Conservation (phyloP, 2,888 invertebrate genomes). For the Phyto melanocephala region DNA sequence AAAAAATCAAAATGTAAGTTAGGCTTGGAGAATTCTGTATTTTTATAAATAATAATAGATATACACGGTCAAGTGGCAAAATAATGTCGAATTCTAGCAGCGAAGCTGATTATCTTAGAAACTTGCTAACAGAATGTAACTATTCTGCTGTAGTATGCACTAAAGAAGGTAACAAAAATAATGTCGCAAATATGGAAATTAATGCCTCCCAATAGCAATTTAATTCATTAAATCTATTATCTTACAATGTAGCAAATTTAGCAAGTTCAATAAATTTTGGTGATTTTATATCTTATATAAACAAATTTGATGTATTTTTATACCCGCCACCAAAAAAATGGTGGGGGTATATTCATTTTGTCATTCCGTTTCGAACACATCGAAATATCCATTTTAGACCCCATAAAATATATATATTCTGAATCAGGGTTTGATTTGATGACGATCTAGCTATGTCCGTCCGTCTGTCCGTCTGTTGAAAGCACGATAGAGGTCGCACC, state of each 20-base stretch:
- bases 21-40: neutral
- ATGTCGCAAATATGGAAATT: neutral
- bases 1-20: neutral
- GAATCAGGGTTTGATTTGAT: too few relatives aligned
- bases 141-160: neutral
- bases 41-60: neutral
- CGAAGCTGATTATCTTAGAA: neutral
- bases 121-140: neutral
- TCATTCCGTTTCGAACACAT: too few relatives aligned
- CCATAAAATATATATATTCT: too few relatives aligned
- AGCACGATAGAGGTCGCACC: too few relatives aligned
- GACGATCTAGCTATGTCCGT: too few relatives aligned
- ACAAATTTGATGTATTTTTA: neutral
- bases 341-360: too few relatives aligned
- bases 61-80: neutral
- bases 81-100: neutral
- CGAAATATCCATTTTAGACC: too few relatives aligned
- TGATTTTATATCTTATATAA: neutral
- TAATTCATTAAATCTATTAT: neutral
- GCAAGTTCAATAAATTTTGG: neutral
- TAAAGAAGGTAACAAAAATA: neutral
- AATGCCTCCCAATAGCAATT: neutral
- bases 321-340: too few relatives aligned
- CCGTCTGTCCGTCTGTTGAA: too few relatives aligned
- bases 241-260: neutral